Conservation (phyloP, 2,113 vertebrate genomes). For the Chaenogobius annularis region DNA sequence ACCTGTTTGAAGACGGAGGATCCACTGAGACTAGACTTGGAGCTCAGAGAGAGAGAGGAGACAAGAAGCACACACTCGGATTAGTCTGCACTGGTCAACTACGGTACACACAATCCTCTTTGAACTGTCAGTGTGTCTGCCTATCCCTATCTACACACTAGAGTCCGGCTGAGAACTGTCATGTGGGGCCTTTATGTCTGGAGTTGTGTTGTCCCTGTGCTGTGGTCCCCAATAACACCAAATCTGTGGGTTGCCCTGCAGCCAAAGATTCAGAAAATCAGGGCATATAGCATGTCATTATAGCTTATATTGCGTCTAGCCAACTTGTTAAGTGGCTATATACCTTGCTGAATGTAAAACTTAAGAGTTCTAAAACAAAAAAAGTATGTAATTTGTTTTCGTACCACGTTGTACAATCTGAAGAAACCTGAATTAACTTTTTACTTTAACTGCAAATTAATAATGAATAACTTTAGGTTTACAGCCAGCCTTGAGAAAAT, state of each 20-base stretch:
- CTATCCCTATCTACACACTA: constrained; percentile 34
- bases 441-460: background rate
- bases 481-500: too few species aligned
- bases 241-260: too few species aligned
- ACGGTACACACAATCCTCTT: constrained; percentile 63
- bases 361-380: background rate
- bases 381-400: too few species aligned
- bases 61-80: constrained; percentile 43
- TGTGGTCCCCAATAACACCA: too few species aligned
- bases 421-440: background rate
- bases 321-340: too few species aligned
- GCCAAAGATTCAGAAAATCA: too few species aligned
- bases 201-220: too few species aligned
- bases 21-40: constrained; percentile 37
- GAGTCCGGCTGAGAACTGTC: constrained; percentile 31
- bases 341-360: background rate
- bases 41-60: constrained; percentile 38
- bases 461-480: too few species aligned
- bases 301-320: too few species aligned
- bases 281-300: too few species aligned
- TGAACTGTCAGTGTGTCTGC: constrained; percentile 57
- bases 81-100: constrained; percentile 53
- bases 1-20: constrained; percentile 45
- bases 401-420: too few species aligned
- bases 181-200: background rate